A percentile compares a stretch with the other conserved stretches of the same genome.
phyloP scores from a whole-genome alignment of 2,113 vertebrate genomes.

The Scolopax mira region DNA sequence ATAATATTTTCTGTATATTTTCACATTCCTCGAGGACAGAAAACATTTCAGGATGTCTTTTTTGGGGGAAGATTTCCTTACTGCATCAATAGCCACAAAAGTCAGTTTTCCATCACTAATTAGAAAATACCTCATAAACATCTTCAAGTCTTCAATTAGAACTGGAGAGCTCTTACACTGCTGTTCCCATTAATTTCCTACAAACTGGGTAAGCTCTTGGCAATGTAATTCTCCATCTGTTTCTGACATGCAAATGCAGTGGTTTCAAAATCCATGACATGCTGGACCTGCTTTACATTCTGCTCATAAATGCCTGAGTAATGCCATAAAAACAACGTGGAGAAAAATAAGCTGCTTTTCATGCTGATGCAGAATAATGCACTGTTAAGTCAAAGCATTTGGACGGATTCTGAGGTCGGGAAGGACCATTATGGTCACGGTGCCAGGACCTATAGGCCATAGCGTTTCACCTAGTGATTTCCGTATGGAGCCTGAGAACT shows the following conservation, averaged over 20 bases:
- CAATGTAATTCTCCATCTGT: conserved; percentile 2
- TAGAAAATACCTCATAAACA: not conserved
- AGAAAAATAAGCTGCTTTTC: not conserved
- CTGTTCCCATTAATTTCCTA: not conserved
- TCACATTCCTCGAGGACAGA: not conserved
- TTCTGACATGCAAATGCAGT: not conserved
- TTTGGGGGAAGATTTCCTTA: not conserved
- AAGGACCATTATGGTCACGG: not conserved
- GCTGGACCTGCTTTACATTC: conserved; percentile 25
- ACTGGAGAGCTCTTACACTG: not conserved
- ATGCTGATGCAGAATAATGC: not conserved
- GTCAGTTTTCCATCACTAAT: not conserved
- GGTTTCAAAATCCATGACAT: conserved; percentile 12
- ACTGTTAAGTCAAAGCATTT: not conserved
- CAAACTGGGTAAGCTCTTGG: not conserved
- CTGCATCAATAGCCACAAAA: not conserved
- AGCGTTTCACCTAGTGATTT: conserved; percentile 27
- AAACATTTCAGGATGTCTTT: not conserved
- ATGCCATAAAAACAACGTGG: conserved; percentile 17
- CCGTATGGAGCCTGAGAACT: not conserved
- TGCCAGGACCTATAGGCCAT: not conserved
- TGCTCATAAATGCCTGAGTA: conserved; percentile 27
- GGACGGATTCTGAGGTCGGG: conserved; percentile 1
- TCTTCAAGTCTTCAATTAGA: not conserved
- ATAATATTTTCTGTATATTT: not conserved